These are phyloP conservation scores for Lymantria monacha DNA, from an alignment of 2,888 invertebrate genomes.

Conservation along the genomic window DNA sequence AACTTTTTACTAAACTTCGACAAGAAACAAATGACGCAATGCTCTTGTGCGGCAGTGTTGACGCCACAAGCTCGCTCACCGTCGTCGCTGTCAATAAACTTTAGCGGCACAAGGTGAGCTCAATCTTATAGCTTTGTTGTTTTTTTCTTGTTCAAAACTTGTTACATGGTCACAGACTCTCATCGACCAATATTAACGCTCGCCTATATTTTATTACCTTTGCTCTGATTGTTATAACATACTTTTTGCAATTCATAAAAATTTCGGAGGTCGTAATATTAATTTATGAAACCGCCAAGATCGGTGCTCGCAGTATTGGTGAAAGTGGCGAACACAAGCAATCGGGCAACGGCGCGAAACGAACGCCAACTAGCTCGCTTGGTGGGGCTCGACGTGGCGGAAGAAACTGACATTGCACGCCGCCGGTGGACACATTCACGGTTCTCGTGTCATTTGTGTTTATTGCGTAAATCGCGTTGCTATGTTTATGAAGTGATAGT, in stretches of 20 bases:
- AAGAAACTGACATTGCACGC: constrained; percentile 64
- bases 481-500: constrained; percentile 48
- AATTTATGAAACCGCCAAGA: constrained; percentile 45
- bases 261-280: constrained; percentile 51
- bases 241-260: constrained; percentile 5
- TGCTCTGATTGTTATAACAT: neutral
- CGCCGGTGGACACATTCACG: constrained; percentile 50
- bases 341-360: constrained; percentile 76
- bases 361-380: constrained; percentile 64
- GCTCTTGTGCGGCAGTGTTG: constrained; percentile 53
- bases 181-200: constrained; percentile 11
- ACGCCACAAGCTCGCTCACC: constrained; percentile 49
- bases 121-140: constrained; percentile 48
- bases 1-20: constrained; percentile 52
- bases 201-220: constrained; percentile 3
- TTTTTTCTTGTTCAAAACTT: constrained; percentile 51
- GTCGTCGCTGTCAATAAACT: constrained; percentile 79
- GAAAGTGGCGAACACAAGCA: constrained; percentile 76
- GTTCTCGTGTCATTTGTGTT: constrained; percentile 40
- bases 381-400: constrained; percentile 72
- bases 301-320: constrained; percentile 63
- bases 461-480: constrained; percentile 36
- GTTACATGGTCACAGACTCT: constrained; percentile 44
- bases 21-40: constrained; percentile 67
- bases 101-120: constrained; percentile 70